These are phyloP conservation scores for Colaptes auratus DNA, from an alignment of 2,113 vertebrate genomes.

Conservation along the genomic window DNA sequence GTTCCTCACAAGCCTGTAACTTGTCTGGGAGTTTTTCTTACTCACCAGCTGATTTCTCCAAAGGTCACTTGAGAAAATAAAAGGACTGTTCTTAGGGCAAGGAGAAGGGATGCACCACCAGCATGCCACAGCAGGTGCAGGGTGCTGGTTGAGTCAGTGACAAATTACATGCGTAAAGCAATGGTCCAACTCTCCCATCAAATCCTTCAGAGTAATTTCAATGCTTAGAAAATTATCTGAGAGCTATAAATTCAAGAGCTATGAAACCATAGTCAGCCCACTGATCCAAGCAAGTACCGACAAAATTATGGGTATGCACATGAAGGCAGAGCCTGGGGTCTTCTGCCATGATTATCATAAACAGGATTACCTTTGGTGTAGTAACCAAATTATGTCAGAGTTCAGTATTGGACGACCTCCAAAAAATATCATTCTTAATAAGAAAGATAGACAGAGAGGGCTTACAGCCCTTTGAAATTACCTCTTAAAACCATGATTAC, in stretches of 20 bases:
- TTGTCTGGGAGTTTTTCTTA: neutral
- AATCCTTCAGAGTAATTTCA: neutral
- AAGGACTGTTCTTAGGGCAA: neutral
- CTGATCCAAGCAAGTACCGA: conserved; percentile 6
- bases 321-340: neutral
- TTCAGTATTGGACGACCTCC: conserved; percentile 50
- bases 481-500: conserved; percentile 35
- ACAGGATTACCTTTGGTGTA: conserved; percentile 57
- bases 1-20: neutral
- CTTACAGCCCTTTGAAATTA: conserved; percentile 59
- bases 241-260: conserved; percentile 14
- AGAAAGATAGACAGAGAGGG: conserved; percentile 44
- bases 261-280: conserved; percentile 1
- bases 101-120: neutral
- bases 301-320: conserved; percentile 6
- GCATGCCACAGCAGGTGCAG: neutral
- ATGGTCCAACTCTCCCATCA: neutral
- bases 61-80: neutral
- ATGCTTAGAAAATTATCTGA: conserved; percentile 19
- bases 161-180: neutral
- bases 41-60: neutral
- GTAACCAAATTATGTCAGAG: conserved; percentile 59
- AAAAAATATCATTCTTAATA: conserved; percentile 44
- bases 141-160: neutral
- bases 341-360: conserved; percentile 36